These are phyloP conservation scores for Misgurnus mizolepis DNA, from an alignment of 2,113 vertebrate genomes.

Conservation along the genomic window DNA sequence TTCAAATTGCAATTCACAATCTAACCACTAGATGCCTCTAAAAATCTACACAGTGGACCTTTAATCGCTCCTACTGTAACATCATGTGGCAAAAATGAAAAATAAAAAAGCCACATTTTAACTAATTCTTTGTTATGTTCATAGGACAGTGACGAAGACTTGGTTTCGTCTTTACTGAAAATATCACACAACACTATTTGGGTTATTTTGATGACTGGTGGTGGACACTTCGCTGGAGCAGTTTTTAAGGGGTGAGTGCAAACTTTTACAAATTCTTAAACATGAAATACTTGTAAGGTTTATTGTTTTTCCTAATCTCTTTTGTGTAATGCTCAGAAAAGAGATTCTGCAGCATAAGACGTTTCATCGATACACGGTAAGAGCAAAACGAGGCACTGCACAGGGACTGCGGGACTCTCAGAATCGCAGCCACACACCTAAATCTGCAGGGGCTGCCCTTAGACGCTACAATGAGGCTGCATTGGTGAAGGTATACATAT, in stretches of 20 bases:
- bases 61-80: too few species aligned
- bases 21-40: too few species aligned
- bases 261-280: not conserved
- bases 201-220: conserved; percentile 91
- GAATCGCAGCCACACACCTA: conserved; percentile 75
- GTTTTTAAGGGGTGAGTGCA: conserved; percentile 86
- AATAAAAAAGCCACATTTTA: not conserved
- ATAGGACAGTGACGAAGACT: conserved; percentile 61
- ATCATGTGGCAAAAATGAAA: too few species aligned
- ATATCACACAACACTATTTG: conserved; percentile 72
- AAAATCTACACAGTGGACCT: too few species aligned
- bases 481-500: conserved; percentile 75
- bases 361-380: conserved; percentile 93
- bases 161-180: conserved; percentile 70
- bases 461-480: conserved; percentile 89
- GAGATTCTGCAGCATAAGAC: conserved; percentile 90
- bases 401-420: conserved; percentile 85
- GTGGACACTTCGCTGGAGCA: conserved; percentile 94
- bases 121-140: not conserved
- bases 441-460: conserved; percentile 87
- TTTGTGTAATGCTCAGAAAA: conserved; percentile 68
- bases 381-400: conserved; percentile 86
- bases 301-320: not conserved
- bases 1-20: too few species aligned
- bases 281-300: too few species aligned